These are phyloP conservation scores for Gymnosoma rotundatum DNA, from an alignment of 2,888 invertebrate species.

Conservation along the genomic window DNA sequence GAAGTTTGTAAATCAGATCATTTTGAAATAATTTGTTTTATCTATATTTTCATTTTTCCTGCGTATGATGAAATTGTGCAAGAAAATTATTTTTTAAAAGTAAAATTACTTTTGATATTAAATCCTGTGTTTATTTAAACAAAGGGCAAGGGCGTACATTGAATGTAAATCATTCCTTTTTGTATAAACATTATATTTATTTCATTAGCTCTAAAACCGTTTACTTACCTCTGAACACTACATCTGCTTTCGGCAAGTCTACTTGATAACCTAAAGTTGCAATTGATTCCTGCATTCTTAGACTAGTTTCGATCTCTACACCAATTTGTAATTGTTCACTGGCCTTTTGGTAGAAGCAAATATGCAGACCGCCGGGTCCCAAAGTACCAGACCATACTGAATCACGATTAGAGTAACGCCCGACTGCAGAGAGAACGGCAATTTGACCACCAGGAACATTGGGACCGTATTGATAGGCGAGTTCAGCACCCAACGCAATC, in stretches of 20 bases:
- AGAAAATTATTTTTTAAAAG: no score
- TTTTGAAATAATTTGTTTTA: no score
- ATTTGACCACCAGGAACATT: conserved; percentile 95
- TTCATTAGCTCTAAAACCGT: no score
- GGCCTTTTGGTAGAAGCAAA: conserved; percentile 97
- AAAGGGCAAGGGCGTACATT: no score
- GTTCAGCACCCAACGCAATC: conserved; percentile 94
- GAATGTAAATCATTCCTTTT: no score
- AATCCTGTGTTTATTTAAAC: no score
- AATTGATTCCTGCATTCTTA: conserved; percentile 94
- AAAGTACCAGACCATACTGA: conserved; percentile 88
- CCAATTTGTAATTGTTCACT: conserved; percentile 95
- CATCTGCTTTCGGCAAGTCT: conserved; percentile 96
- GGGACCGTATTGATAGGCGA: conserved; percentile 96
- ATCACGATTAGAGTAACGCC: conserved; percentile 84
- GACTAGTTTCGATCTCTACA: conserved; percentile 96
- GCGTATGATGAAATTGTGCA: no score
- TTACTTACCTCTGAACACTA: conserved; percentile 92
- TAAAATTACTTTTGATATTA: no score
- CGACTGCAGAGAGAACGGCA: conserved; percentile 93
- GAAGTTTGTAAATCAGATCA: no score
- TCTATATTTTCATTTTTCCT: no score
- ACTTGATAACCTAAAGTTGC: conserved; percentile 97
- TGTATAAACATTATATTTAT: no score
- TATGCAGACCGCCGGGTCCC: conserved; percentile 91